Base-by-base conservation (phyloP, 1,140 invertebrate species). In the Aphaenogaster rudis region DNA sequence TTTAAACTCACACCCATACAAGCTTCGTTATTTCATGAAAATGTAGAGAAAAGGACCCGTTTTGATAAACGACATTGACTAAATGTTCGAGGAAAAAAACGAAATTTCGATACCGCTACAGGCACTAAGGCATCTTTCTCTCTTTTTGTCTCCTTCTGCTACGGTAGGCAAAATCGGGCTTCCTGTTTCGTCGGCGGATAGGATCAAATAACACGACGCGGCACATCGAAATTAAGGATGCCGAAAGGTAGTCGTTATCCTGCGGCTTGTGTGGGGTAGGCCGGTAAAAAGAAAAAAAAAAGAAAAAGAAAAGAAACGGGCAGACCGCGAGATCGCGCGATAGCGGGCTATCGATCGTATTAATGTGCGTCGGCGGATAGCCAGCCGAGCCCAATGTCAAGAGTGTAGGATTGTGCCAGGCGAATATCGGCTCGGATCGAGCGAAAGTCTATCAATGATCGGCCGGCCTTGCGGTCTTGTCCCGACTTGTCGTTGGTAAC, bases 171-270 rank as follows among this genome's bases (percentile, higher is more conserved):
- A 84, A 76, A 84, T 76, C 67, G 67, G 54, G 67, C 80, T 82
- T 82, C 67, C 80, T 61, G 79, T 80, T 80, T 80, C 42, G 78
- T 74, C 69, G 69, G 66, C 52, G 79, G 64, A 76, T 84, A 76
- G 80, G 69, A 74, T 84, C 54, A 76, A 84, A 84, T 84, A 84
- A 84, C 54, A 84, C 80, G 67, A 84, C 54, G 80, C 80, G 67
- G 80, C 69, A 76, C 42, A 33, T 84, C 54, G 28, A 84, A 84
- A 84, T 84, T 74, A 84, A 84, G 69, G 69, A 84, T 72, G 69
- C 80, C 57, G 69, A 84, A 76, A 84, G 80, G 80, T 76, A 61
- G 80, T 84, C 54, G 42, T 84, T 84, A 84, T 84, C 80, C 80
- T 50, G 28, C 54, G 54, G 52, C 80, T 61, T 59, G 52, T 21